A percentile compares a stretch with the other conserved stretches of the same genome.
Conservation (phyloP, 1,140 invertebrate genomes). For the Aphis gossypii region DNA sequence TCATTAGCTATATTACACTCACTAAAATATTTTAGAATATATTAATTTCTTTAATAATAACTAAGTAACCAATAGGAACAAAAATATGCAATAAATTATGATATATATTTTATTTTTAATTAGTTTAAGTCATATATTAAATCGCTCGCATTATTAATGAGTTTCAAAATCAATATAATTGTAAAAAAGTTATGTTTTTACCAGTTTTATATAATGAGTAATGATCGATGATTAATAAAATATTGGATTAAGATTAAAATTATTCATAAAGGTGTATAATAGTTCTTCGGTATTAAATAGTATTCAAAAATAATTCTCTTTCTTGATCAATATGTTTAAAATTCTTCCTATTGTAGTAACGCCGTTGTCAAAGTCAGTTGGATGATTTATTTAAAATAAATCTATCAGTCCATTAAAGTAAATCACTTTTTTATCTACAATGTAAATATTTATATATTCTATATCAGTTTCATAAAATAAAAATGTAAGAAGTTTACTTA, state of each 20-base stretch:
- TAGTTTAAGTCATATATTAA: not conserved
- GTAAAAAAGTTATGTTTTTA: not conserved
- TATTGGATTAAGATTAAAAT: not conserved
- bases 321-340: not conserved
- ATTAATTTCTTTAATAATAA: not conserved
- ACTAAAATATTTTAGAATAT: not conserved
- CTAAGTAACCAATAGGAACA: not conserved
- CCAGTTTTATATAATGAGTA: not conserved
- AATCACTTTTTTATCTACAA: not conserved
- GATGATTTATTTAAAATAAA: conserved; percentile 14
- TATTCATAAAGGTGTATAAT: not conserved
- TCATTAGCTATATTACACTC: not conserved
- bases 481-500: not conserved
- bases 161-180: not conserved
- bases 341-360: not conserved
- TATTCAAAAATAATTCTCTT: not conserved
- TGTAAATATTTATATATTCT: not conserved
- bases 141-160: not conserved
- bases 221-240: not conserved
- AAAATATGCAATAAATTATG: not conserved
- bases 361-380: not conserved
- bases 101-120: not conserved
- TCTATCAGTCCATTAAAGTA: not conserved
- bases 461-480: not conserved
- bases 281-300: not conserved